Base-by-base conservation (phyloP, 2,888 invertebrate species). In the Drosophila parthenogenetica region DNA sequence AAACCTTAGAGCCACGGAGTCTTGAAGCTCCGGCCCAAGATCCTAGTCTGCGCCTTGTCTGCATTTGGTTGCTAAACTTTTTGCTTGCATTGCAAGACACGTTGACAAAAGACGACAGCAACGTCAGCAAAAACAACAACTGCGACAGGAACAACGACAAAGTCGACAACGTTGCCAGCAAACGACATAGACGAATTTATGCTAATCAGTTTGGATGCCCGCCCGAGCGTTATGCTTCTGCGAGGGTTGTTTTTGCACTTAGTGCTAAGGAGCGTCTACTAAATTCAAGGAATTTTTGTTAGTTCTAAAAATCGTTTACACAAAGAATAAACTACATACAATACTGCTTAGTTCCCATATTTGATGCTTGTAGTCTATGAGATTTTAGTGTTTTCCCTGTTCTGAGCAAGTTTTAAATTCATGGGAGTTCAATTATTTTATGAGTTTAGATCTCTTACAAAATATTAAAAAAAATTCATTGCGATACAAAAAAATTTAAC, bases 151-250 rank as follows among this genome's bases (percentile, higher is more conserved):
- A 45, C 51, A 42, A 59, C 45, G 39, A 57, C 59, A 22, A 58
- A 48, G 73, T 22, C 42, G 39, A 68, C 69, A 79, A 81, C 69
- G 69, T 77, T 83, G 69, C 74, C 68, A 71, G 66, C 68, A 65
- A 67, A 71, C 83, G 74, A 89, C 83, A 74, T 80, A 83, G 83
- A 87, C 84, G 89, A 89, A 83, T 88, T 83, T 89, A 83, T 83
- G 83, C 89, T 89, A 83, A 83, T 83, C 89, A 89, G 69, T 68
- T 79, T 62, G 69, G 77, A 69, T 83, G 83, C 67, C 67, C 74
- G 85, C 46, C 65, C 51, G 46, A 37, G 62, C 69, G 55, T 64
- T 60, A 50, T 62, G 69, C 57, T 17, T 37, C 40, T 35, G 29
- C 64, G 69, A 74, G 74, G 69, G 75, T 40, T 58, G 65, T 54